A percentile compares a stretch with the other conserved stretches of the same genome.
These are phyloP conservation scores for Megalopta genalis DNA, from an alignment of 1,140 invertebrate species.

Conservation along the genomic window DNA sequence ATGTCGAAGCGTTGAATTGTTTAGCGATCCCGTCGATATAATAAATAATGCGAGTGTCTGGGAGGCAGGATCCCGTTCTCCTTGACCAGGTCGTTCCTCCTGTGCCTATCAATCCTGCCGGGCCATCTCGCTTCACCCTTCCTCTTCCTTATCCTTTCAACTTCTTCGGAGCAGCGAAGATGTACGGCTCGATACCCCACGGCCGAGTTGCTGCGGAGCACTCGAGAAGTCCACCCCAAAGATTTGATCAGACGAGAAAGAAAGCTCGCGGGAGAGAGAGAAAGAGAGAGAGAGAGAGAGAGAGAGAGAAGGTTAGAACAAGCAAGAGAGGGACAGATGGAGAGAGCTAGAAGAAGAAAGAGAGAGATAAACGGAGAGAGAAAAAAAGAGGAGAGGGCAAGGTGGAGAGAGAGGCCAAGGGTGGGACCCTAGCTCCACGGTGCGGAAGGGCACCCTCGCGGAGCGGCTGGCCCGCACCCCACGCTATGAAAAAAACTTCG, in stretches of 20 bases:
- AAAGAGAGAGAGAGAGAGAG: slow-evolving; percentile 43
- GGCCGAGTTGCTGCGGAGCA: slow-evolving; percentile 55
- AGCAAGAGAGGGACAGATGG: slow-evolving; percentile 45
- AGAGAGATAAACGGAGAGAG: slow-evolving; percentile 40
- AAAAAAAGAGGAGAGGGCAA: slow-evolving; percentile 17
- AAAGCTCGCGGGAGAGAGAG: slow-evolving; percentile 44
- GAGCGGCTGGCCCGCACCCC: slow-evolving; percentile 58
- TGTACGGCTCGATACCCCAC: slow-evolving; percentile 61
- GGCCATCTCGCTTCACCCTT: slow-evolving; percentile 4
- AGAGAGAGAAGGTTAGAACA: slow-evolving; percentile 22
- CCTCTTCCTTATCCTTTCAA: slow-evolving; percentile 59
- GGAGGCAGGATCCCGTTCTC: slow-evolving; percentile 2
- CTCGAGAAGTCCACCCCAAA: slow-evolving; percentile 67
- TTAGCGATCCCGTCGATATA: no score
- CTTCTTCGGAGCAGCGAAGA: slow-evolving; percentile 57
- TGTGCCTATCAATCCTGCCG: slow-evolving; percentile 27
- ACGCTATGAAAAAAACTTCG: slow-evolving; percentile 68
- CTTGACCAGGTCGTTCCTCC: not conserved
- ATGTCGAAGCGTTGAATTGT: no score
- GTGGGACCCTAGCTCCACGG: slow-evolving; percentile 60
- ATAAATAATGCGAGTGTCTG: not conserved
- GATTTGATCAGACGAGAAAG: slow-evolving; percentile 64
- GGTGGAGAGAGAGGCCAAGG: slow-evolving; percentile 62
- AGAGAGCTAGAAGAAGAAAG: slow-evolving; percentile 34
- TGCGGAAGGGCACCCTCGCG: slow-evolving; percentile 59